Base-by-base conservation (phyloP, 23 tunicate genomes). In the Pegea sp. region DNA sequence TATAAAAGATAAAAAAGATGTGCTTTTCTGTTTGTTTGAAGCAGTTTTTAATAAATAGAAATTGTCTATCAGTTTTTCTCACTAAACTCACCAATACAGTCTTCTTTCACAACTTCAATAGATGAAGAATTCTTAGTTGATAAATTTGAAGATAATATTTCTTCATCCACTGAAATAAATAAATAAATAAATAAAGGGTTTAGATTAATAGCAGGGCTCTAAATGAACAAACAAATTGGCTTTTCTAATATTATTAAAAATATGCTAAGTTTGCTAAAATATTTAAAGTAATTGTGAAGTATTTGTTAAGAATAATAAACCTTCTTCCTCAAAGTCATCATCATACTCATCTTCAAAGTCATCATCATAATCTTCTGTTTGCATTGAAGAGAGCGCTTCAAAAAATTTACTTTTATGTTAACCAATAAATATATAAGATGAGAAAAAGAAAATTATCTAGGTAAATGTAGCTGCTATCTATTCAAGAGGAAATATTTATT, bases 61-160 rank as follows among this genome's bases (percentile, higher is more conserved):
- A 13, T 0, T 26, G 48, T 18, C 26, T 0, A 22, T 28, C 19
- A 57, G 11, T n/a, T 13, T 18, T 26, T 0, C n/a, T n/a, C n/a
- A n/a, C n/a, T n/a, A n/a, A n/a, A 55, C 76, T 34, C 52, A 72
- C 93, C 93, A 46, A 81, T 67, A 48, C 93, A 81, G 7, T 56
- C 62, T 72, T 72, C 69, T 34, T 56, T 54, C 4, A 81, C 75
- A 18, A 67, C 49, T 43, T 81, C 70, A 50, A 81, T 22, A 18
- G 92, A 64, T 3, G 92, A 79, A n/a, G 33, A 58, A 1, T 21
- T 61, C 5, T 52, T 28, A 7, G 67, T 43, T 29, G 24, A 43
- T n/a, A 42, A 42, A 16, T 34, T 46, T 22, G 59, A 22, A 24
- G 30, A 22, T 8, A 28, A 49, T 20, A 30, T n/a, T 7, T 77